Percentiles rank a stretch among this genome's conserved stretches.
Evolutionary conservation across 1,140 invertebrate species (phyloP).

Genomic region (Drosophila carrolli): DNA sequence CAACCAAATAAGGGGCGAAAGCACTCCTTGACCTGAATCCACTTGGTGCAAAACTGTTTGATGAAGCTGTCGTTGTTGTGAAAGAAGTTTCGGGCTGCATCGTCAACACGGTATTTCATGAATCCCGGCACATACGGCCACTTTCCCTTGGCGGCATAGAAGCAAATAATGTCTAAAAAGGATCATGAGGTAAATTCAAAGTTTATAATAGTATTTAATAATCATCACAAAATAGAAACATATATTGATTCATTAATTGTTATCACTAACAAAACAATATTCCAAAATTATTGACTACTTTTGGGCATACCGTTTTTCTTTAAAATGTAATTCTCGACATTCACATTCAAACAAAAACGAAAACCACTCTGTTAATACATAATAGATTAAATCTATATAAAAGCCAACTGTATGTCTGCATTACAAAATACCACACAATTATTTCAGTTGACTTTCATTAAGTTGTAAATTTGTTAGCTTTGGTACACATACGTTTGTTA

Average conservation of each 20-base stretch:
- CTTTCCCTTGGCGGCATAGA: slow-evolving; percentile 81
- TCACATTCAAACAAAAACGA: no score
- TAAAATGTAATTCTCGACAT: no score
- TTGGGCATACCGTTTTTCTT: not conserved
- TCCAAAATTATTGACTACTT: not conserved
- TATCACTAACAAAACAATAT: no score
- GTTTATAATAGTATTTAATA: not conserved
- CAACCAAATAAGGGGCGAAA: slow-evolving; percentile 75
- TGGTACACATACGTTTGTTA: no score
- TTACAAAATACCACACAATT: no score
- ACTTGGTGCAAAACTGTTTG: slow-evolving; percentile 75
- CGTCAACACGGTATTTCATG: slow-evolving; percentile 72
- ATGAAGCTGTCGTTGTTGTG: slow-evolving; percentile 74
- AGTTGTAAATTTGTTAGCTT: no score
- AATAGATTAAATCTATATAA: no score
- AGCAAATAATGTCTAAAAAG: slow-evolving; percentile 76
- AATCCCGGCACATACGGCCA: slow-evolving; percentile 82
- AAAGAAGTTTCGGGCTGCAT: slow-evolving; percentile 63
- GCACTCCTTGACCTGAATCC: slow-evolving; percentile 79
- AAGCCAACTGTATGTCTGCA: no score
- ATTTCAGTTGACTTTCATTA: no score
- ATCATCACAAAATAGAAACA: not conserved
- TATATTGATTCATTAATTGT: no score
- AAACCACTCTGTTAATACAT: no score
- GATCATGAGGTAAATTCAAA: not conserved